A percentile compares a stretch with the other conserved stretches of the same genome.
Conservation (phyloP, 2,113 vertebrate species). For the Notarius quadriscutis region DNA sequence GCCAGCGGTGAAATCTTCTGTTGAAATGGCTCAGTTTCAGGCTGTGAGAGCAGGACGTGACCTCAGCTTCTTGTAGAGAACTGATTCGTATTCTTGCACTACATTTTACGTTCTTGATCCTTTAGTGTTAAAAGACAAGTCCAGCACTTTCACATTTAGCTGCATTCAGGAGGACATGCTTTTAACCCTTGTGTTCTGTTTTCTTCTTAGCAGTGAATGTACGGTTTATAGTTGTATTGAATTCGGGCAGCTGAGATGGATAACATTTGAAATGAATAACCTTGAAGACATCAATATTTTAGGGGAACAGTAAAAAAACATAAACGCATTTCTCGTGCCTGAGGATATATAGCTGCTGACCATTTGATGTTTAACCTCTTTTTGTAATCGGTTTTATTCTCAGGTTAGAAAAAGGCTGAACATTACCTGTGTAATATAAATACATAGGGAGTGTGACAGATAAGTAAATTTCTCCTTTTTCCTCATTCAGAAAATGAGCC, state of each 20-base stretch:
- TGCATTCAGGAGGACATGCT: neutral
- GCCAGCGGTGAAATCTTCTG: neutral
- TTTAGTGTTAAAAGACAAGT: neutral
- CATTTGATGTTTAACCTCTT: neutral
- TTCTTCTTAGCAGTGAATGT: neutral
- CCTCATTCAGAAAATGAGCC: neutral
- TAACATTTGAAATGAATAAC: neutral
- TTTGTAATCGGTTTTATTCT: neutral
- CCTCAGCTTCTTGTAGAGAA: neutral
- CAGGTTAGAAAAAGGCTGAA: neutral
- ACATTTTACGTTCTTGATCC: neutral
- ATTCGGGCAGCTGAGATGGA: neutral
- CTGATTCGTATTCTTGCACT: neutral
- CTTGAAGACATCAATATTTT: neutral
- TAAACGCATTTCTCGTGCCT: neutral
- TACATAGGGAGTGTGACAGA: neutral
- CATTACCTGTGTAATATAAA: neutral
- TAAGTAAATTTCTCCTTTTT: neutral
- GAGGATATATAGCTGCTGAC: neutral
- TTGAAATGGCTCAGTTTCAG: neutral
- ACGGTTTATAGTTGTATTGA: neutral
- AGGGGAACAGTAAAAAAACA: neutral
- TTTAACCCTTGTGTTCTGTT: slow-evolving; percentile 10
- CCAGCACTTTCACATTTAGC: neutral
- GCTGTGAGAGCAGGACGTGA: neutral